Conservation (phyloP, 2,113 vertebrate genomes). For the Prionailurus bengalensis region DNA sequence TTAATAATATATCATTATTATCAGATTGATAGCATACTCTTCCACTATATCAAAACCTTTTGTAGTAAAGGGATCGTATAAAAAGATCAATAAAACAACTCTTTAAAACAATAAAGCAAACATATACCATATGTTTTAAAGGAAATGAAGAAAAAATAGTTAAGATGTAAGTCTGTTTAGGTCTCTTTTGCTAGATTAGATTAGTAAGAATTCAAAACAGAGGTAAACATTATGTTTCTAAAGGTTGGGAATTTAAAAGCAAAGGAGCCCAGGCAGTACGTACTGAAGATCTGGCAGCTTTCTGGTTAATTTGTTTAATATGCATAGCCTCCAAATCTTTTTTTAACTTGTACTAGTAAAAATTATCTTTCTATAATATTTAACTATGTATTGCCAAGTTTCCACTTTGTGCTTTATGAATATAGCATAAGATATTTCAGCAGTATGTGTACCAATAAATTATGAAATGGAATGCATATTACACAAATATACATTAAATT, state of each 20-base stretch:
- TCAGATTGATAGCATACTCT: conserved; percentile 6
- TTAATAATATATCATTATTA: neutral
- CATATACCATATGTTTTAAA: conserved; percentile 75
- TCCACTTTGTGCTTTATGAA: neutral
- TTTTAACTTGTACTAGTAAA: neutral
- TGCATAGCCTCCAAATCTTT: neutral
- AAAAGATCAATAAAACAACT: conserved; percentile 74
- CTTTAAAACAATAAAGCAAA: conserved; percentile 77
- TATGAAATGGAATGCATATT: neutral
- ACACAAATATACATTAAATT: neutral
- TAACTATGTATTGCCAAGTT: conserved; percentile 20
- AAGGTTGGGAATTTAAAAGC: conserved; percentile 47
- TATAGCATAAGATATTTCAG: neutral
- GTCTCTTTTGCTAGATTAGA: conserved; percentile 58
- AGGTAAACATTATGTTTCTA: conserved; percentile 71
- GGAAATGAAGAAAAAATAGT: conserved; percentile 70
- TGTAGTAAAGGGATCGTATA: conserved; percentile 41
- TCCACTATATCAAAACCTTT: conserved; percentile 13
- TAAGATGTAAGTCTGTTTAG: conserved; percentile 70
- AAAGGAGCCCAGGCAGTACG: neutral
- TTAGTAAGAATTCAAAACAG: conserved; percentile 75
- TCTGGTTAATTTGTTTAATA: conserved; percentile 33
- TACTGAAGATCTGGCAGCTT: neutral
- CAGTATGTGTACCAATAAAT: neutral
- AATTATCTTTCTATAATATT: conserved; percentile 35